Evolutionary conservation across 2,888 invertebrate genomes (phyloP).

Genomic region (Amphimallon solstitiale): DNA sequence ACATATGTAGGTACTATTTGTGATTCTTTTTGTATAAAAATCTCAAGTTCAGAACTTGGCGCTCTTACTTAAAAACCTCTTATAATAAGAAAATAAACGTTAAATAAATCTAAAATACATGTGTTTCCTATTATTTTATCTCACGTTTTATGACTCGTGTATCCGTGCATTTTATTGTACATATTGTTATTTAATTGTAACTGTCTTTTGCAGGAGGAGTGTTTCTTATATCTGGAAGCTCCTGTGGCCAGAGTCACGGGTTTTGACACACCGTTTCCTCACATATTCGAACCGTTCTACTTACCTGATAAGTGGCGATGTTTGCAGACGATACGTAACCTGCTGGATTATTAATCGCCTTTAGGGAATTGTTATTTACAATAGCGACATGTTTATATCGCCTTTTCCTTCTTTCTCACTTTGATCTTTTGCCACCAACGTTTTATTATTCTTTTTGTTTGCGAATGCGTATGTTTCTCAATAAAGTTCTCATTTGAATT

Average conservation of each 20-base stretch:
- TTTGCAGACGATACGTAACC: slow-evolving; percentile 79
- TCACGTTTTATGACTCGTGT: not conserved
- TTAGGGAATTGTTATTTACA: not conserved
- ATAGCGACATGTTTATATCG: not conserved
- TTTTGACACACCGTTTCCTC: slow-evolving; percentile 98
- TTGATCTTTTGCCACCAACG: not conserved
- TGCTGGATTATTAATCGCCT: slow-evolving; percentile 76
- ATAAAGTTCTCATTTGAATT: slow-evolving; percentile 14
- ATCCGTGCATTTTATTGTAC: not conserved
- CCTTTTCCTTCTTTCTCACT: not conserved
- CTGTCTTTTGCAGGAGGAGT: slow-evolving; percentile 76
- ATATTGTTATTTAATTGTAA: slow-evolving; percentile 28
- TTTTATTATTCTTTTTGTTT: not conserved
- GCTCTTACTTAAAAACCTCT: too few relatives aligned
- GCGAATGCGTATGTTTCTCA: not conserved
- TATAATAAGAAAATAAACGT: too few relatives aligned
- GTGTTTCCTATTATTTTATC: too few relatives aligned
- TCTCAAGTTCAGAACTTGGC: too few relatives aligned
- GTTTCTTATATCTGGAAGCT: slow-evolving; percentile 94
- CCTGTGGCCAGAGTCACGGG: slow-evolving; percentile 91
- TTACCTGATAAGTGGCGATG: slow-evolving; percentile 95
- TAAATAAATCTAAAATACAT: too few relatives aligned
- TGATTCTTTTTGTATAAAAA: too few relatives aligned
- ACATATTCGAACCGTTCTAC: slow-evolving; percentile 96
- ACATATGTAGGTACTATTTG: too few relatives aligned